Evolutionary conservation across 2,888 invertebrate species (phyloP).

Genomic region (Sylvicola cinctus): DNA sequence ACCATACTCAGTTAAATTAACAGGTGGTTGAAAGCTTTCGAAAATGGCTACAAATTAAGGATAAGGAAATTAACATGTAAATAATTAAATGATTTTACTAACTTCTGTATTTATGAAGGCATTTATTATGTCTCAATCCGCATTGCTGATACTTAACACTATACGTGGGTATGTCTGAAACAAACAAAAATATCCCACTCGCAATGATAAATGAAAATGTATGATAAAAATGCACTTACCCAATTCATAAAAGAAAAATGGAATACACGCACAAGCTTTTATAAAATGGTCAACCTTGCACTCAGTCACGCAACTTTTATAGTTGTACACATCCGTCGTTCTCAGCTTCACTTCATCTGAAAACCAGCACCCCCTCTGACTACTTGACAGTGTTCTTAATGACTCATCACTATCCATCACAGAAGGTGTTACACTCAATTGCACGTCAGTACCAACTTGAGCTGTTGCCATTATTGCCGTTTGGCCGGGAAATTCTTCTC

Average conservation of each 20-base stretch:
- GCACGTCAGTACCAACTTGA: slow-evolving; percentile 15
- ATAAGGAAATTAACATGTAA: too few species aligned
- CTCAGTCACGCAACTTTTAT: slow-evolving; percentile 21
- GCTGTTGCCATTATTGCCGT: slow-evolving; percentile 14
- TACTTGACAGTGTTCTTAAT: slow-evolving; percentile 14
- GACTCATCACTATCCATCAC: slow-evolving; percentile 15
- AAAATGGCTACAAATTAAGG: too few species aligned
- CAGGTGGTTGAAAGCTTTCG: too few species aligned
- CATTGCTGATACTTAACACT: too few species aligned
- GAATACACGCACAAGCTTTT: slow-evolving; percentile 19
- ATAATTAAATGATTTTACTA: too few species aligned
- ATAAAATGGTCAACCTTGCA: slow-evolving; percentile 16
- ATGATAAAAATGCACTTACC: too few species aligned
- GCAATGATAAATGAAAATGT: too few species aligned
- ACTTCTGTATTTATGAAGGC: too few species aligned
- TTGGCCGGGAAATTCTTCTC: slow-evolving; percentile 19
- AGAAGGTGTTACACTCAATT: slow-evolving; percentile 16
- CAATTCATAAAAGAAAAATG: slow-evolving; percentile 20
- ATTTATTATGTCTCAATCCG: too few species aligned
- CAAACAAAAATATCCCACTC: too few species aligned
- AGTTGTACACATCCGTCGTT: slow-evolving; percentile 16
- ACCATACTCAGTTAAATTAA: too few species aligned
- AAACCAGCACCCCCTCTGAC: slow-evolving; percentile 19
- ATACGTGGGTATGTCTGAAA: too few species aligned
- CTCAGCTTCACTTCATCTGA: slow-evolving; percentile 16